phyloP scores from a whole-genome alignment of 2,113 vertebrate genomes.

The Coturnix japonica region DNA sequence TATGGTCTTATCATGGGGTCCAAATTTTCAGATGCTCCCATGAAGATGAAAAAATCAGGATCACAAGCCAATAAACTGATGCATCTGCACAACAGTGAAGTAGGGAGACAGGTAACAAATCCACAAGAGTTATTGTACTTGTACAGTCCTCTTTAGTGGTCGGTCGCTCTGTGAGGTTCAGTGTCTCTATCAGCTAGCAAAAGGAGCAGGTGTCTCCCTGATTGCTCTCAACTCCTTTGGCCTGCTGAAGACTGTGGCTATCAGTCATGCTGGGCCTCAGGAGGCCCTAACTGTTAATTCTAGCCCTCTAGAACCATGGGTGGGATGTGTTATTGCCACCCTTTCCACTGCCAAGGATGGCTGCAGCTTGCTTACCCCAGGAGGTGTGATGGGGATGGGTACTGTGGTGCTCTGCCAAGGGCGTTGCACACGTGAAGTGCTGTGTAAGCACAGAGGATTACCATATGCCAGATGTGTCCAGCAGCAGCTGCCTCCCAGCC shows the following conservation, averaged over 20 bases:
- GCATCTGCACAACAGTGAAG: conserved; percentile 99
- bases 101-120: conserved; percentile 94
- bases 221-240: conserved; percentile 19
- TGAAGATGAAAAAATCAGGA: conserved; percentile 97
- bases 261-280: neutral
- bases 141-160: conserved; percentile 61
- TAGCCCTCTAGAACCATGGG: neutral
- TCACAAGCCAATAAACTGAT: conserved; percentile 98
- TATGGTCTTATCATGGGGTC: conserved; percentile 96
- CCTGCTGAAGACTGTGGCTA: neutral
- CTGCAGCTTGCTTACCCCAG: neutral
- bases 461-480: neutral
- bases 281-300: neutral
- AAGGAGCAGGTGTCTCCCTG: neutral
- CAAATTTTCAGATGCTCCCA: conserved; percentile 98
- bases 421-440: rapidly evolving
- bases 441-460: neutral
- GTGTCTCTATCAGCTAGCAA: neutral
- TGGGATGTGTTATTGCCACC: neutral
- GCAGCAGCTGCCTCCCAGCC: conserved; percentile 28
- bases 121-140: conserved; percentile 67
- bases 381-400: conserved; percentile 8
- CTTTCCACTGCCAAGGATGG: neutral
- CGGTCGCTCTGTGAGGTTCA: conserved; percentile 14
- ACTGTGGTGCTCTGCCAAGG: neutral